Percentiles rank a stretch among this genome's conserved stretches.
phyloP scores from a whole-genome alignment of 2,888 invertebrate species.

The Acleris cristana region DNA sequence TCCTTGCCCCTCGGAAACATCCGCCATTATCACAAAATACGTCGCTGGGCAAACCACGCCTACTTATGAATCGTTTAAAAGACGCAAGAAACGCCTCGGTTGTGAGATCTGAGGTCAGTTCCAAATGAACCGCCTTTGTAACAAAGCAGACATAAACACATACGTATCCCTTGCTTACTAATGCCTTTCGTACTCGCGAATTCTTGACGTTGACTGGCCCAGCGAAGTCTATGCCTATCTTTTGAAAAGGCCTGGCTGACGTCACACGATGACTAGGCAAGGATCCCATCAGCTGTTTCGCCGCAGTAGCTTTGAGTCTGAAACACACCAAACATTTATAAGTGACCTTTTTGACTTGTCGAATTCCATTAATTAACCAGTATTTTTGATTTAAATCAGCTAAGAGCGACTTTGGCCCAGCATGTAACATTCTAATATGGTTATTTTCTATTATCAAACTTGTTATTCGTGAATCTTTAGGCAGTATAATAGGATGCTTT shows the following conservation, averaged over 20 bases:
- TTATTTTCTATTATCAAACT: constrained; percentile 1
- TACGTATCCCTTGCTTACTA: constrained; percentile 27
- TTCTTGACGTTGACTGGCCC: not conserved
- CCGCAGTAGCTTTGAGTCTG: constrained; percentile 26
- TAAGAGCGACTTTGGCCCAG: constrained; percentile 2
- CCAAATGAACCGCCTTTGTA: constrained; percentile 38
- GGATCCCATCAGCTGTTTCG: constrained; percentile 35
- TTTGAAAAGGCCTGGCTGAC: constrained; percentile 22
- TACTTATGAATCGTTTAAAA: constrained; percentile 34
- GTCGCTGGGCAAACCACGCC: constrained; percentile 22
- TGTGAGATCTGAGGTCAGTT: constrained; percentile 32
- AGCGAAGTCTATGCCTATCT: not conserved
- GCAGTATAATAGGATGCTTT: constrained; percentile 6
- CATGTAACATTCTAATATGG: constrained; percentile 16
- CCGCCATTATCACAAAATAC: constrained; percentile 5
- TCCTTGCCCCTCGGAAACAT: not conserved
- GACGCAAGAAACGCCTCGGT: constrained; percentile 36
- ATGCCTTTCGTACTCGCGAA: not conserved
- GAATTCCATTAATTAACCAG: constrained; percentile 13
- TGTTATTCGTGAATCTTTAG: constrained; percentile 2
- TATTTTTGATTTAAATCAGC: constrained; percentile 28
- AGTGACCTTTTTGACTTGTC: constrained; percentile 28
- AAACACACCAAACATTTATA: constrained; percentile 30
- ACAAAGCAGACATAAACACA: constrained; percentile 28
- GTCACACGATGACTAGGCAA: constrained; percentile 28